phyloP scores from a whole-genome alignment of 2,797 vertebrate genomes.

The Thripadectes ignobilis region DNA sequence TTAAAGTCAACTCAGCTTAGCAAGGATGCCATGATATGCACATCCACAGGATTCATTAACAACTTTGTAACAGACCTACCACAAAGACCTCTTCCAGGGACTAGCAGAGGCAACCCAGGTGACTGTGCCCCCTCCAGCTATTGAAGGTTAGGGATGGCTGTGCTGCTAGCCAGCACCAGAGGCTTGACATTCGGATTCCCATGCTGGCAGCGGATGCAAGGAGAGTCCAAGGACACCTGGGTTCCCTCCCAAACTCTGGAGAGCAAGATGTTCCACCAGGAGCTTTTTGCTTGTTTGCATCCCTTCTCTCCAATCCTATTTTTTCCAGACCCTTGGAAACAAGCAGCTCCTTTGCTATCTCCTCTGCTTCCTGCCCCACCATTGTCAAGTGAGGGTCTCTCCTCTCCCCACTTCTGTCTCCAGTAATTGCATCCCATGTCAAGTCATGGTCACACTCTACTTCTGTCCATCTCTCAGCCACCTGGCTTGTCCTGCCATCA shows the following conservation, averaged over 20 bases:
- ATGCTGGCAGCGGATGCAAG: not conserved
- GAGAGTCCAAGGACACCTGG: not conserved
- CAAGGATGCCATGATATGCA: not conserved
- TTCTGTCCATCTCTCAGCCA: not conserved
- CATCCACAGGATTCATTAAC: not conserved
- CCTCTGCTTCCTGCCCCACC: not conserved
- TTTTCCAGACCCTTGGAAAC: not conserved
- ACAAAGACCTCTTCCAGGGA: not conserved
- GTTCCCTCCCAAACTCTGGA: not conserved
- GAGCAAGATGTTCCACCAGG: not conserved
- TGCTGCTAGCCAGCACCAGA: not conserved
- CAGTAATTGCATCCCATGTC: not conserved
- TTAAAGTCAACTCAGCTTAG: not conserved
- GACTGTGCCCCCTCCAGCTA: not conserved
- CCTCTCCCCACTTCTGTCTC: not conserved
- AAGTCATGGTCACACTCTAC: not conserved
- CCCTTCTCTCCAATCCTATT: not conserved
- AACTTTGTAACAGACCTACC: not conserved
- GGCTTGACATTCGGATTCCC: not conserved
- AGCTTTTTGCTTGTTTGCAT: not conserved
- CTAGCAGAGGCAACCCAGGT: not conserved
- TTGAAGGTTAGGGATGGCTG: not conserved
- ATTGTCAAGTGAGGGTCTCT: not conserved
- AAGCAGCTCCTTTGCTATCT: not conserved
- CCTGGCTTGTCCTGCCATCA: not conserved